phyloP scores from a whole-genome alignment of 2,113 vertebrate species.

The Tinamus guttatus region DNA sequence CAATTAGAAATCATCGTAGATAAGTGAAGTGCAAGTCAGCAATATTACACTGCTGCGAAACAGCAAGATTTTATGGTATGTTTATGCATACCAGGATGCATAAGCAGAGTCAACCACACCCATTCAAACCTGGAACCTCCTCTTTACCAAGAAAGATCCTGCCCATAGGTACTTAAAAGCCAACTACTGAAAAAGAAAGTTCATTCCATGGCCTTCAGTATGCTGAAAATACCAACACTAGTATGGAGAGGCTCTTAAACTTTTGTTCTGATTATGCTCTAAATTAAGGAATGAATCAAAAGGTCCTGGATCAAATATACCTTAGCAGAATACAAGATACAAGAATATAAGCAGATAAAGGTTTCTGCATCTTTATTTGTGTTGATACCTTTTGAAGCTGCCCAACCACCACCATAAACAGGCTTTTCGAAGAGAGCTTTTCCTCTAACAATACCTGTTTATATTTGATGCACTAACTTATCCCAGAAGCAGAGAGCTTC shows the following conservation, averaged over 20 bases:
- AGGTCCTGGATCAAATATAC: too few relatives aligned
- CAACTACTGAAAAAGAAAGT: background rate
- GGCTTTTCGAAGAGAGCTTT: background rate
- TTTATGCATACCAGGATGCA: background rate
- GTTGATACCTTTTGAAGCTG: too few relatives aligned
- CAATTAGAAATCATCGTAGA: background rate
- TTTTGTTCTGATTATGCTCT: too few relatives aligned
- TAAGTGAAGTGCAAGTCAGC: fast-evolving
- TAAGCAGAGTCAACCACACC: background rate
- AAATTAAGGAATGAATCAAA: too few relatives aligned
- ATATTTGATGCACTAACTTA: background rate
- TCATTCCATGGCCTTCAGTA: background rate
- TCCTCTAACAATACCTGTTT: background rate
- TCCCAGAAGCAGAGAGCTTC: background rate
- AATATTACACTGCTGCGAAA: background rate
- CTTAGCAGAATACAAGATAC: too few relatives aligned
- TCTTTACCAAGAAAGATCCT: background rate
- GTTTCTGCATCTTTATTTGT: too few relatives aligned
- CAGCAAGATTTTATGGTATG: background rate
- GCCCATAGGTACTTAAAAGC: too few relatives aligned
- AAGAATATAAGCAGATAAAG: background rate
- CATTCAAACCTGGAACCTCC: too few relatives aligned
- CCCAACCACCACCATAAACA: background rate
- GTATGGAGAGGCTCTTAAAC: too few relatives aligned
- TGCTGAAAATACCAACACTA: too few relatives aligned